phyloP scores from a whole-genome alignment of 2,888 invertebrate species.

The Zeuzera pyrina region DNA sequence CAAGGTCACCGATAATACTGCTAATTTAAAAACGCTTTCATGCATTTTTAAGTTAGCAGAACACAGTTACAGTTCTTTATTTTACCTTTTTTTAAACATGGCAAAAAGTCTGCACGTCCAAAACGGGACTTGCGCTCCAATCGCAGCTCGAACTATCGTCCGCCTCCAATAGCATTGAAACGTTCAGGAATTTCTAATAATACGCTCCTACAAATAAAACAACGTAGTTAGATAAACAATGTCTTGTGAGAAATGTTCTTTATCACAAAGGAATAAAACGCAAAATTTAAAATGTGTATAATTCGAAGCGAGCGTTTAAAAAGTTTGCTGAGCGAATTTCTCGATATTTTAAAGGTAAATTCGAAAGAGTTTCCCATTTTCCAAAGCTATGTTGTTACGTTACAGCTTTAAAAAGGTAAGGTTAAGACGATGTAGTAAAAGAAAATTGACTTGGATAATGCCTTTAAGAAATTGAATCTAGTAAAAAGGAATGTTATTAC shows the following conservation, averaged over 20 bases:
- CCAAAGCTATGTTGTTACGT: slow-evolving; percentile 34
- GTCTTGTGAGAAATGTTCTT: slow-evolving; percentile 9
- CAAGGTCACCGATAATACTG: too few relatives aligned
- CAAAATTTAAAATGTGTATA: slow-evolving; percentile 18
- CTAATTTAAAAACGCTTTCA: too few relatives aligned
- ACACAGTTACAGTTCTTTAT: too few relatives aligned
- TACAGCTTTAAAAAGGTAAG: slow-evolving; percentile 21
- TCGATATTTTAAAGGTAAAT: slow-evolving; percentile 54
- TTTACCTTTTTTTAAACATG: too few relatives aligned
- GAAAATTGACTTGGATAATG: slow-evolving; percentile 40
- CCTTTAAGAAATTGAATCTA: too few relatives aligned
- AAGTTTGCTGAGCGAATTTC: slow-evolving; percentile 31
- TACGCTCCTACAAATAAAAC: slow-evolving; percentile 26
- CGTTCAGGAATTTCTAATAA: slow-evolving; percentile 69
- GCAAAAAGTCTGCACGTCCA: slow-evolving; percentile 43
- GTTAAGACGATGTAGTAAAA: slow-evolving; percentile 40
- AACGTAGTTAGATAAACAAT: slow-evolving; percentile 14
- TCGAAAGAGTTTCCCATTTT: slow-evolving; percentile 56
- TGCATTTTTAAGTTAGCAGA: too few relatives aligned
- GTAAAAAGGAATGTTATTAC: too few relatives aligned
- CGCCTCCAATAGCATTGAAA: slow-evolving; percentile 53
- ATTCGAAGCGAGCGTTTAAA: slow-evolving; percentile 14
- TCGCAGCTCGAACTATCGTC: slow-evolving; percentile 51
- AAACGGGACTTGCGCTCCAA: slow-evolving; percentile 40
- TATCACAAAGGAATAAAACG: slow-evolving; percentile 18